Evolutionary conservation across 2,888 invertebrate species (phyloP), one percentile per base, ranked within the genome.

Genomic region (Liopterus haemorrhoidalis): DNA sequence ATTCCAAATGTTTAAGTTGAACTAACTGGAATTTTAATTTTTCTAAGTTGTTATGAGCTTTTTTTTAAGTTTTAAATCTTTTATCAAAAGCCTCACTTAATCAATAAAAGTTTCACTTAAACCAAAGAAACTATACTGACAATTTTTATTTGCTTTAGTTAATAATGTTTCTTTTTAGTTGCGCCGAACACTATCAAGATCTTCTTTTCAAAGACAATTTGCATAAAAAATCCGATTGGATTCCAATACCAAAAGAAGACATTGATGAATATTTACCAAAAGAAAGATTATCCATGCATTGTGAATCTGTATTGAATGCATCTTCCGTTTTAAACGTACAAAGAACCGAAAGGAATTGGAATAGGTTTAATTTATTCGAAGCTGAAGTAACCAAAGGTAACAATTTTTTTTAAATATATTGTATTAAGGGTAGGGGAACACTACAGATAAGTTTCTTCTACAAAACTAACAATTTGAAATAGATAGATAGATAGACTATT

Each of bases 271-370:
- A 76, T 59, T 57, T 79, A 49, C 82, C 82, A 2, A 58, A 65
- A 18, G 37, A 72, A 22, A 65, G 69, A 45, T 59, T 70, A 50
- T 82, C 82, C 1, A 78, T 81, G 61, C 65, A 70, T 59, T 57
- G 75, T n/a, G 63, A 44, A 12, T 22, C 56, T n/a, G 52, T 46
- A 25, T 53, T 45, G 27, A 46, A 48, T 12, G 44, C 54, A n/a
- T 48, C 52, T 16, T 43, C 39, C 21, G 53, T 57, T 27, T 46
- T 50, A 27, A 52, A 58, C 46, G 51, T 58, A 30, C 38, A 57
- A 33, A 38, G 50, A 19, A 40, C 47, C 6, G 56, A 63, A 14
- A 50, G 59, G 20, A 49, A 58, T 4, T 74, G 73, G 69, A 69
- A 63, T 45, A 62, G 58, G 21, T 69, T 69, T 54, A 60, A 67